Evolutionary conservation across 2,113 vertebrate species (phyloP), one percentile per base, ranked within the genome.

Genomic region (Cyprinus carpio): DNA sequence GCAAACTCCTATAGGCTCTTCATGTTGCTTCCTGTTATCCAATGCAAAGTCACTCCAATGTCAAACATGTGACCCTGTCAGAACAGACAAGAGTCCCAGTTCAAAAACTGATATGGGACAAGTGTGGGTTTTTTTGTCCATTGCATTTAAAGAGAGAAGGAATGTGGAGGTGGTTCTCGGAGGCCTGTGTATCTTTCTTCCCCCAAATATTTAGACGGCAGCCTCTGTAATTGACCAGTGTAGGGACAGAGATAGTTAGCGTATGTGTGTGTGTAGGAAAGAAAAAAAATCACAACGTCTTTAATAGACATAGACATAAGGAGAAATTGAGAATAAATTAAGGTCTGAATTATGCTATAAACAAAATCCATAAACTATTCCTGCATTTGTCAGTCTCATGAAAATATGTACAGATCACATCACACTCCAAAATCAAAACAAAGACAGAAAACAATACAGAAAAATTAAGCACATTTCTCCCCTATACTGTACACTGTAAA

Each of bases 1-100:
- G 87, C 90, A 82, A 91, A 89, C 87, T 92, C 74, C 83, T 89
- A 62, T 25, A 43, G 80, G 82, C 83, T 91, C 75, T 88, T 91
- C 85, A 46, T 88, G 87, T 90, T 84, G 51, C 69, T 86, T 89
- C 90, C 88, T 82, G 88, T 81, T 87, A 83, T 43, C 56, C 51
- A 67, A 85, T 37, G 65, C 83, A 83, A 79, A 56, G 27, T 67
- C 75, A 54, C 46, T 40, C 37, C 75, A 43, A 20, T 69, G 69
- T 84, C 69, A 80, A 87, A 67, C 67, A 75, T 76, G 69, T 60
- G 82, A 62, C n/a, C 51, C 29, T 69, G 0, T 34, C 67, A 80
- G 29, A 89, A 83, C 83, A 86, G 62, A 64, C 11, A 79, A 79
- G 20, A 60, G 31, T 60, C 7, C 34, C 1, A 18, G 58, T 40